Evolutionary conservation across 2,797 vertebrate genomes (phyloP).

Genomic region (Ctenosaura bakeri): DNA sequence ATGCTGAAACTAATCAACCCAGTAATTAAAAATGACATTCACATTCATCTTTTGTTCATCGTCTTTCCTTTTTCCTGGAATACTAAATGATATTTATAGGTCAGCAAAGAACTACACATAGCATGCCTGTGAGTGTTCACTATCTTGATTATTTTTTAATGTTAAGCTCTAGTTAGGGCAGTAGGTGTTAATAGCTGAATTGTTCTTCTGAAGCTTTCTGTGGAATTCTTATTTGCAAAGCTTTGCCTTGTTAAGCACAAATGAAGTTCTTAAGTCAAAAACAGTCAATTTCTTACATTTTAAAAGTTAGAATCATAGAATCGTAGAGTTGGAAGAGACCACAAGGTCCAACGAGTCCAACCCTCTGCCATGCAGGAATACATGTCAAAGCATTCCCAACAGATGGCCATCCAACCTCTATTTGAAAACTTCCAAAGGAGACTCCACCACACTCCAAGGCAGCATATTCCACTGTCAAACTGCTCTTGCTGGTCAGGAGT

Average conservation of each 20-base stretch:
- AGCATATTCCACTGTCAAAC: too few relatives aligned
- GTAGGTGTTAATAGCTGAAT: constrained; percentile 45
- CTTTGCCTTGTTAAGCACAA: constrained; percentile 46
- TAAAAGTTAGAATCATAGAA: too few relatives aligned
- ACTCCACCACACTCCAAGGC: too few relatives aligned
- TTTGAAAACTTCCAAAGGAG: too few relatives aligned
- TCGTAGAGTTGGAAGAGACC: too few relatives aligned
- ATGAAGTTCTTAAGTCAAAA: too few relatives aligned
- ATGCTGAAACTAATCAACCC: constrained; percentile 24
- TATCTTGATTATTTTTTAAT: constrained; percentile 46
- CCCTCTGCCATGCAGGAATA: too few relatives aligned
- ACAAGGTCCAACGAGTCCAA: too few relatives aligned
- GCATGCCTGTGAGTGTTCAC: constrained; percentile 51
- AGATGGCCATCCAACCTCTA: too few relatives aligned
- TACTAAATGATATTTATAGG: constrained; percentile 71
- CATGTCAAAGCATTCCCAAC: too few relatives aligned
- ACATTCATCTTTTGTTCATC: constrained; percentile 35
- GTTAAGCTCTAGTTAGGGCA: constrained; percentile 63
- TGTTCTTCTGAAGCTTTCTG: constrained; percentile 57
- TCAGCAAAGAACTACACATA: constrained; percentile 62
- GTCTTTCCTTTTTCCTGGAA: constrained; percentile 62
- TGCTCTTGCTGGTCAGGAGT: too few relatives aligned
- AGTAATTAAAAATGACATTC: constrained; percentile 47
- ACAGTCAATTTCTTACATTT: too few relatives aligned
- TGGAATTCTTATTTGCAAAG: constrained; percentile 63